A percentile compares a stretch with the other conserved stretches of the same genome.
phyloP scores from a whole-genome alignment of 2,888 invertebrate genomes.

The Mimumesa dahlbomi region DNA sequence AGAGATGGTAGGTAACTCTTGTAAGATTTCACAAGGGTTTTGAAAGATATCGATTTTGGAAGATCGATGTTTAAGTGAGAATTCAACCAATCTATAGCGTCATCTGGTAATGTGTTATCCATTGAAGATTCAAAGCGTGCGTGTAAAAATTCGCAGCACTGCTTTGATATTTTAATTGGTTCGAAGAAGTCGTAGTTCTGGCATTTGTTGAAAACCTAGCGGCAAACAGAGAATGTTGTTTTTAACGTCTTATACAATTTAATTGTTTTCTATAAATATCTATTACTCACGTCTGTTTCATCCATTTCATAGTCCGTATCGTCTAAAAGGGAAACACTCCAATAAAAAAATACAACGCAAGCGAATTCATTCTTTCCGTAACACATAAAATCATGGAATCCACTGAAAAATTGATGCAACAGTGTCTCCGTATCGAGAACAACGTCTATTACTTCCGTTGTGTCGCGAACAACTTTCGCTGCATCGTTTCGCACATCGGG shows the following conservation, averaged over 20 bases:
- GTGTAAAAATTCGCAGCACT: slow-evolving; percentile 43
- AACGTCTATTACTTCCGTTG: slow-evolving; percentile 8
- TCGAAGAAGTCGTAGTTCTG: slow-evolving; percentile 73
- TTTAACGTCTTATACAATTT: neutral
- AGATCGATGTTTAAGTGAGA: slow-evolving; percentile 46
- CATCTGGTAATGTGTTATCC: slow-evolving; percentile 46
- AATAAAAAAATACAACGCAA: slow-evolving; percentile 70
- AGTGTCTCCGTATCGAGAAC: neutral
- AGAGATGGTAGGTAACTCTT: slow-evolving; percentile 52
- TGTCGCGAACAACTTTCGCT: slow-evolving; percentile 55
- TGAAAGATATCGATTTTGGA: slow-evolving; percentile 46
- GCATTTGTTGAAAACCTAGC: slow-evolving; percentile 75
- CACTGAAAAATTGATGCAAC: slow-evolving; percentile 65
- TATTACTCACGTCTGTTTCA: slow-evolving; percentile 72
- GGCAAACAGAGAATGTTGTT: slow-evolving; percentile 31
- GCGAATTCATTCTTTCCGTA: slow-evolving; percentile 48
- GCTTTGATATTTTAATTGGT: slow-evolving; percentile 63
- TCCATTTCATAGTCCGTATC: slow-evolving; percentile 74
- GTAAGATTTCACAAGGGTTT: slow-evolving; percentile 59
- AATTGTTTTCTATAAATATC: neutral
- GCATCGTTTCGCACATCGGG: slow-evolving; percentile 63
- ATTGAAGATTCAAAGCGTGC: slow-evolving; percentile 29
- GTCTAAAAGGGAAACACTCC: slow-evolving; percentile 70
- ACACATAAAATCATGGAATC: slow-evolving; percentile 57
- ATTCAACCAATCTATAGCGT: slow-evolving; percentile 63